Conservation (phyloP, 2,888 invertebrate genomes). For the Urechis unicinctus region DNA sequence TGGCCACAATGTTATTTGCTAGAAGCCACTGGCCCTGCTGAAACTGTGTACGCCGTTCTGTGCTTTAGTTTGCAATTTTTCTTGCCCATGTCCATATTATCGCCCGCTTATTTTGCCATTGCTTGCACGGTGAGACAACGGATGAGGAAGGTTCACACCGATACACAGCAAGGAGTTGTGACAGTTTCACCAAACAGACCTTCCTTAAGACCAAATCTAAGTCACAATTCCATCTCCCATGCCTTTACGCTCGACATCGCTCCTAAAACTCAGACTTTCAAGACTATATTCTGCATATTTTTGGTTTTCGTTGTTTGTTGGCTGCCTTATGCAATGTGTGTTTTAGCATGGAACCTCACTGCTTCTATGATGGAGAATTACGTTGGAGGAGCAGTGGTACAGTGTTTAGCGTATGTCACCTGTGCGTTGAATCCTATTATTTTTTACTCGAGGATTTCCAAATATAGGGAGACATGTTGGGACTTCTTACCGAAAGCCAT, state of each 20-base stretch:
- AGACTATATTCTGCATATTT: slow-evolving; percentile 36
- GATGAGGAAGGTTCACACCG: slow-evolving; percentile 23
- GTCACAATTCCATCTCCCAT: too few relatives aligned
- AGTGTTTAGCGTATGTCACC: slow-evolving; percentile 31
- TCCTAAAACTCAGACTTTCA: slow-evolving; percentile 37
- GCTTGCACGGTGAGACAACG: slow-evolving; percentile 27
- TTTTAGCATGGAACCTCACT: slow-evolving; percentile 19
- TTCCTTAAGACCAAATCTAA: too few relatives aligned
- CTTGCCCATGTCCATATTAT: slow-evolving; percentile 29
- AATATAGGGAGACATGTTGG: slow-evolving; percentile 14
- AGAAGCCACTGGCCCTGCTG: slow-evolving; percentile 3
- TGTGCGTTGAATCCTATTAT: slow-evolving; percentile 37
- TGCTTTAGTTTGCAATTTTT: slow-evolving; percentile 24
- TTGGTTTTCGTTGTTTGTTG: slow-evolving; percentile 30
- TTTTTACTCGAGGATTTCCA: slow-evolving; percentile 32
- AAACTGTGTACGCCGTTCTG: slow-evolving; percentile 21
- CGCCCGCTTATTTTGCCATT: slow-evolving; percentile 28
- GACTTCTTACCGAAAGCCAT: background rate
- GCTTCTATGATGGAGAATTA: slow-evolving; percentile 3
- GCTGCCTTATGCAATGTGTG: slow-evolving; percentile 27
- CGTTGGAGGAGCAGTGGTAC: slow-evolving; percentile 15
- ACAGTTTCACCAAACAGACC: too few relatives aligned
- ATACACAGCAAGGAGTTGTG: slow-evolving; percentile 17
- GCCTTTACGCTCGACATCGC: too few relatives aligned
- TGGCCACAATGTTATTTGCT: slow-evolving; percentile 15